phyloP scores from a whole-genome alignment of 2,888 invertebrate species.

The Chironomus riparius region DNA sequence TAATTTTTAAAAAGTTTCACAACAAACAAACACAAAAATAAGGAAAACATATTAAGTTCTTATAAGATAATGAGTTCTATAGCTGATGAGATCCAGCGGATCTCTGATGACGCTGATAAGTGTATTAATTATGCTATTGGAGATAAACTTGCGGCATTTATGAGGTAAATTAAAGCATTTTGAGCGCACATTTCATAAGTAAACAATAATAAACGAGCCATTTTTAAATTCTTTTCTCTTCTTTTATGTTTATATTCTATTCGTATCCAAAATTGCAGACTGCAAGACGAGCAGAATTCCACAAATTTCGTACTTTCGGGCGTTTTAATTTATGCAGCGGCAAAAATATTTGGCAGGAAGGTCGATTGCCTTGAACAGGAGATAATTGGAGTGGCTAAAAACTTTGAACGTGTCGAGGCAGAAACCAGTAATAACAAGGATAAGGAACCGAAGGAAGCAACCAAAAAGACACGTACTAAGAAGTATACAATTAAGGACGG shows the following conservation, averaged over 20 bases:
- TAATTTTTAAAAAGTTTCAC: background rate
- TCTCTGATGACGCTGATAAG: slow-evolving; percentile 4
- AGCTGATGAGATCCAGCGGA: background rate
- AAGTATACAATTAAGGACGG: background rate
- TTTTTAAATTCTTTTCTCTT: background rate
- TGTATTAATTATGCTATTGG: slow-evolving; percentile 15
- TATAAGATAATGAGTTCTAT: background rate
- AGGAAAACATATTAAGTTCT: background rate
- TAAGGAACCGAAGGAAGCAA: background rate
- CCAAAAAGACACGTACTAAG: background rate
- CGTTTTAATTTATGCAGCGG: slow-evolving; percentile 11
- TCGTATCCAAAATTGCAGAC: background rate
- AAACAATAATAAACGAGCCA: background rate
- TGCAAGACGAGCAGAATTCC: background rate
- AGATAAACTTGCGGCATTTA: background rate
- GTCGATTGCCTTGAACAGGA: slow-evolving; percentile 18
- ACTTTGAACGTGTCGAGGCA: background rate
- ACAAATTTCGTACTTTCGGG: slow-evolving; percentile 9
- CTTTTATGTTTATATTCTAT: background rate
- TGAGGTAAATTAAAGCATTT: background rate
- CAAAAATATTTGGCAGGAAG: slow-evolving; percentile 1
- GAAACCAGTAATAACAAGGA: background rate
- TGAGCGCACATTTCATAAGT: background rate
- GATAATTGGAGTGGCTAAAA: background rate
- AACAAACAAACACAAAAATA: background rate